Percentiles rank a stretch among this genome's conserved stretches.
Evolutionary conservation across 2,113 vertebrate genomes (phyloP).

Genomic region (Melanocharis versteri): DNA sequence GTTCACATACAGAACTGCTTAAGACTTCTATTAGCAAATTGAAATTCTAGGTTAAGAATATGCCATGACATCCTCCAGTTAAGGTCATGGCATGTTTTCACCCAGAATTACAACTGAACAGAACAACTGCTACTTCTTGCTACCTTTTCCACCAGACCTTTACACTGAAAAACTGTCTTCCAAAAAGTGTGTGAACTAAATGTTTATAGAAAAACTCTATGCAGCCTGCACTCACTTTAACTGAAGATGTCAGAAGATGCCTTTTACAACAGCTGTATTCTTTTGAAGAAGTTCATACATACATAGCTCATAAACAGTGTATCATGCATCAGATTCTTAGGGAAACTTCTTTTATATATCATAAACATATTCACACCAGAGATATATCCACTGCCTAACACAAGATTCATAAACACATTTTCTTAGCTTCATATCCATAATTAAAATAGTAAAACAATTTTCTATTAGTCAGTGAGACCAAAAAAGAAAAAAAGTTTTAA

Average conservation of each 20-base stretch:
- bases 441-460: not conserved
- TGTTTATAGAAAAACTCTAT: not conserved
- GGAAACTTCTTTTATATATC: not conserved
- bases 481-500: not conserved
- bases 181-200: not conserved
- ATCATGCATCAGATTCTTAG: not conserved
- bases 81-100: not conserved
- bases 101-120: not conserved
- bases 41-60: not conserved
- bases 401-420: not conserved
- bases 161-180: not conserved
- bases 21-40: not conserved
- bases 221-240: not conserved
- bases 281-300: not conserved
- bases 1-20: not conserved
- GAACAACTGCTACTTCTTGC: not conserved
- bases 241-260: not conserved
- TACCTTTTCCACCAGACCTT: not conserved
- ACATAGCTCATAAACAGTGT: not conserved
- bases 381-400: not conserved
- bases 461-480: not conserved
- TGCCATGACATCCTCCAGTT: not conserved
- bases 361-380: not conserved
- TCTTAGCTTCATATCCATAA: not conserved
- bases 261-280: not conserved